phyloP scores from a whole-genome alignment of 2,888 invertebrate genomes.

The Cerastis rubricosa region DNA sequence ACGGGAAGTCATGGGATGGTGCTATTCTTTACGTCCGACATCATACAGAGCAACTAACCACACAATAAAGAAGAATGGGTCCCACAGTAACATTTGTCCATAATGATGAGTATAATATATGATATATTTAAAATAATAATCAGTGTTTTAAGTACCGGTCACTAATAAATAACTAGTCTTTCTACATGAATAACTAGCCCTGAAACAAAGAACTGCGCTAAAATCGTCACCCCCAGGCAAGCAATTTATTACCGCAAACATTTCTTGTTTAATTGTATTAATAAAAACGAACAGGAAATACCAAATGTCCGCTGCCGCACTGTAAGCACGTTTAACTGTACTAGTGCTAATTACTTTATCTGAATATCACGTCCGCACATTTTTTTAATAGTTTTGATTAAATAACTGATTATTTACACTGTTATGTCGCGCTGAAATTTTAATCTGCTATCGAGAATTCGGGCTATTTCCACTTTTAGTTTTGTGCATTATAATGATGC shows the following conservation, averaged over 20 bases:
- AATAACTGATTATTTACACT: background rate
- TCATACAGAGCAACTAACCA: too few species aligned
- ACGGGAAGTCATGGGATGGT: too few species aligned
- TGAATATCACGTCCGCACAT: constrained; percentile 64
- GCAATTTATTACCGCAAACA: constrained; percentile 37
- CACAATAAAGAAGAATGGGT: too few species aligned
- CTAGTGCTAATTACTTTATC: constrained; percentile 58
- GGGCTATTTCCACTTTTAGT: background rate
- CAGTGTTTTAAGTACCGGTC: too few species aligned
- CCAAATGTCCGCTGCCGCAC: constrained; percentile 38
- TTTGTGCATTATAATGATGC: background rate
- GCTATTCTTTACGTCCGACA: too few species aligned
- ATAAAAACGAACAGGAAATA: constrained; percentile 62
- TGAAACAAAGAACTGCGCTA: background rate
- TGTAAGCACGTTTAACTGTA: constrained; percentile 47
- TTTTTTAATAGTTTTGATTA: constrained; percentile 47
- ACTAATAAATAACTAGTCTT: background rate
- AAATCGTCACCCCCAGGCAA: constrained; percentile 16
- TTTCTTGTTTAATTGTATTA: constrained; percentile 46
- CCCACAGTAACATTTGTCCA: background rate
- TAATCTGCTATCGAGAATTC: background rate
- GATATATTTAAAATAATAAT: too few species aligned
- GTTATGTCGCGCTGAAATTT: constrained; percentile 3
- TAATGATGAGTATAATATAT: background rate
- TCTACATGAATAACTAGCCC: background rate